Evolutionary conservation across 2,797 vertebrate genomes (phyloP).

Genomic region (Ispidina lecontei): DNA sequence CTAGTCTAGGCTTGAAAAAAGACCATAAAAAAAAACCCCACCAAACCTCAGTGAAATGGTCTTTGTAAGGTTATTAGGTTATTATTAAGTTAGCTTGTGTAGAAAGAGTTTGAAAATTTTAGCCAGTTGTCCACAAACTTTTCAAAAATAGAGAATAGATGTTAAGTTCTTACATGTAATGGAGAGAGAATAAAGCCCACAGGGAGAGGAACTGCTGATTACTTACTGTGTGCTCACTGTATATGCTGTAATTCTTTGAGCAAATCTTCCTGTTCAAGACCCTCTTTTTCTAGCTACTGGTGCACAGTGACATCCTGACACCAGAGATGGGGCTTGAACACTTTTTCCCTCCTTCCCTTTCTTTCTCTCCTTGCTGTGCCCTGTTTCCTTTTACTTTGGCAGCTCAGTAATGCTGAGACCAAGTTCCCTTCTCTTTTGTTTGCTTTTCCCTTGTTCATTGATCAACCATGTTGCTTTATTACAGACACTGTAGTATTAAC

Average conservation of each 20-base stretch:
- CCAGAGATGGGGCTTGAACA: neutral
- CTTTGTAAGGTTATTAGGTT: neutral
- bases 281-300: neutral
- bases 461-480: constrained; percentile 32
- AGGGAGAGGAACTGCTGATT: neutral
- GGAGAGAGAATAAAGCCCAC: neutral
- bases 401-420: constrained; percentile 35
- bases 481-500: constrained; percentile 47
- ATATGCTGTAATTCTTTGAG: neutral
- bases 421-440: constrained; percentile 26
- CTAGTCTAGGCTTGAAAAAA: neutral
- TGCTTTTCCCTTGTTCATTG: constrained; percentile 34
- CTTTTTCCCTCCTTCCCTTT: neutral
- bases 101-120: neutral
- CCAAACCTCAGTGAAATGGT: neutral
- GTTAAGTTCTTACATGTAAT: neutral
- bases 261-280: neutral
- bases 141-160: neutral
- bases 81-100: neutral
- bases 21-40: neutral
- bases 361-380: neutral
- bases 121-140: neutral
- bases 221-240: neutral
- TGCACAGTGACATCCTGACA: constrained; percentile 3
- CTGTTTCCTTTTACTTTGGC: neutral